These are phyloP conservation scores for Romanogobio albipinnatus DNA, from an alignment of 2,113 vertebrate genomes.

Conservation along the genomic window DNA sequence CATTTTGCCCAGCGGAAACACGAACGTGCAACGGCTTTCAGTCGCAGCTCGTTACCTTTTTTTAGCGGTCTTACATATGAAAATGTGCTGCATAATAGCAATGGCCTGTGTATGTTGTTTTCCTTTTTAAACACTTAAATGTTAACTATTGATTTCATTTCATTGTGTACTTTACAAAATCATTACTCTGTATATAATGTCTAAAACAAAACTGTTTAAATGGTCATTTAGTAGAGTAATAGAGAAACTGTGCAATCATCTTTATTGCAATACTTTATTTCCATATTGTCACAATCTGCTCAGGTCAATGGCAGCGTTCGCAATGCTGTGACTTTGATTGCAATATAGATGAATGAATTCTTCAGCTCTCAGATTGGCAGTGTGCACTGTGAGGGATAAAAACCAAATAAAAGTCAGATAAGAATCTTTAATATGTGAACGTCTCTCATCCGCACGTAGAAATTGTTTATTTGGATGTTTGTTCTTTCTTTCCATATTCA, in stretches of 20 bases:
- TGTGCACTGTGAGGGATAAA: constrained; percentile 21
- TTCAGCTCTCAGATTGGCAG: not conserved
- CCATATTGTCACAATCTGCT: not conserved
- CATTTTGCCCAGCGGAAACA: too few relatives aligned
- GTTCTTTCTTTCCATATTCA: constrained; percentile 38
- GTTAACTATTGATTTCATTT: not conserved
- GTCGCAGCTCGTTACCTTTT: too few relatives aligned
- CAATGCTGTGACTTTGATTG: constrained; percentile 14
- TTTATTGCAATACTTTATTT: constrained; percentile 7
- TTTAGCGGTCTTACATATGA: not conserved
- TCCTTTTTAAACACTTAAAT: not conserved
- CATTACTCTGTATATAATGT: not conserved
- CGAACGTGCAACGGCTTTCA: too few relatives aligned
- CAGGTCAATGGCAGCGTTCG: not conserved
- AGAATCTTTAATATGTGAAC: constrained; percentile 54
- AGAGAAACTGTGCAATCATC: not conserved
- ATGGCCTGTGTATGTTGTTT: not conserved
- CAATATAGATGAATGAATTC: constrained; percentile 21
- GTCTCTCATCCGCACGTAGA: constrained; percentile 39
- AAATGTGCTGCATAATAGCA: not conserved
- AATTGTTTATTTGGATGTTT: constrained; percentile 49
- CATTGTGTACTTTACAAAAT: not conserved
- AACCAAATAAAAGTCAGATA: constrained; percentile 36
- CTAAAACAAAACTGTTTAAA: not conserved
- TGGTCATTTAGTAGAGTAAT: not conserved